Conservation (phyloP, 1,140 invertebrate genomes). For the Drusus annulatus region DNA sequence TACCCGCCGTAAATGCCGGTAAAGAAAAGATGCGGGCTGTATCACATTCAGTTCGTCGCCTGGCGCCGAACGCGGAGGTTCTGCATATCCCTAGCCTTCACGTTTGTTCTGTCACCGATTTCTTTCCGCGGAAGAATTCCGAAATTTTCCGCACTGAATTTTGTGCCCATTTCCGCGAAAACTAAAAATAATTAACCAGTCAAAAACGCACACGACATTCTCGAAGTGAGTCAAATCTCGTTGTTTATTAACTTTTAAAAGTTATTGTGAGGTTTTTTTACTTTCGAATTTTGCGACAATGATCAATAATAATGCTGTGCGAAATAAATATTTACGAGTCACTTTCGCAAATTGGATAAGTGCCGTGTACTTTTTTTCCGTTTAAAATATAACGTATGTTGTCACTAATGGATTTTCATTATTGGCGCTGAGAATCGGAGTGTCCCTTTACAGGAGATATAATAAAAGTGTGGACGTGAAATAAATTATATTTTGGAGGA, state of each 20-base stretch:
- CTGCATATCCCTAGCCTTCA: neutral
- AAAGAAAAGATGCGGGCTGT: conserved; percentile 28
- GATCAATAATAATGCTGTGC: conserved; percentile 4
- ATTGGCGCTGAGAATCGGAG: neutral
- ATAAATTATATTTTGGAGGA: neutral
- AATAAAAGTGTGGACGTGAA: neutral
- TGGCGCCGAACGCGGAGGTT: conserved; percentile 26
- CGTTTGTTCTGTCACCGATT: neutral
- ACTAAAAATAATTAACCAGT: neutral
- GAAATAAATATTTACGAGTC: conserved; percentile 24
- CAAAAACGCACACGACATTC: neutral
- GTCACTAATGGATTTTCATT: conserved; percentile 29
- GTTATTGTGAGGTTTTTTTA: neutral
- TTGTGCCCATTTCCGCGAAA: conserved; percentile 5
- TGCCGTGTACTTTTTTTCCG: conserved; percentile 1
- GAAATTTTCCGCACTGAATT: conserved; percentile 5
- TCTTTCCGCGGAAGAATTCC: conserved; percentile 4
- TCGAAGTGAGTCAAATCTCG: neutral
- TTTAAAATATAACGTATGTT: neutral
- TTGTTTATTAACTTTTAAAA: neutral
- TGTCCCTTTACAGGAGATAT: neutral
- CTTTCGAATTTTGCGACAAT: conserved; percentile 32
- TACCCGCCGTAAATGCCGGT: conserved; percentile 22
- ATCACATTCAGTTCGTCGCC: conserved; percentile 34
- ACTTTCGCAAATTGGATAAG: conserved; percentile 21